phyloP scores from a whole-genome alignment of 1,140 invertebrate genomes.

The Oedothorax gibbosus region DNA sequence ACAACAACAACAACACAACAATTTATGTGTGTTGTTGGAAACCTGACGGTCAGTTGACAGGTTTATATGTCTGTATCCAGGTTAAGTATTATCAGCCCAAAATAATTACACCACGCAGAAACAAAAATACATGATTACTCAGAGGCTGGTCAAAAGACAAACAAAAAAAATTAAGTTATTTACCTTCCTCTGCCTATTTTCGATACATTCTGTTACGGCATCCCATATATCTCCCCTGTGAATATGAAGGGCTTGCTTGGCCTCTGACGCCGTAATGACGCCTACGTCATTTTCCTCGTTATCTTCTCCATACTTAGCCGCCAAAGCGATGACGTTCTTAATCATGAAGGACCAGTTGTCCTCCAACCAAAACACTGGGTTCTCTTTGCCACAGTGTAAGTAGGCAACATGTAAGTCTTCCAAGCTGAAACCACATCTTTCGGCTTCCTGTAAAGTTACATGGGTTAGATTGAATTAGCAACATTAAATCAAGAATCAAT shows the following conservation, averaged over 20 bases:
- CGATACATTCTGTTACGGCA: slow-evolving; percentile 87
- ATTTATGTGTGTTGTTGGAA: too few species aligned
- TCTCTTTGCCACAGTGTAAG: slow-evolving; percentile 64
- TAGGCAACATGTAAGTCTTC: slow-evolving; percentile 87
- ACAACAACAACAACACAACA: too few species aligned
- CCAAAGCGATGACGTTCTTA: slow-evolving; percentile 87
- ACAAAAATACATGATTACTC: neutral
- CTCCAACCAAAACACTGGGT: slow-evolving; percentile 82
- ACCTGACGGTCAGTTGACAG: too few species aligned
- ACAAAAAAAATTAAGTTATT: neutral
- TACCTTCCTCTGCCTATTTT: slow-evolving; percentile 66
- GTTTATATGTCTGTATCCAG: too few species aligned
- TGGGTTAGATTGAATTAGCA: too few species aligned
- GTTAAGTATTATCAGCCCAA: too few species aligned
- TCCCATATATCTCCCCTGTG: slow-evolving; percentile 89
- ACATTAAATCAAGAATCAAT: too few species aligned
- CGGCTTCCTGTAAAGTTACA: slow-evolving; percentile 76
- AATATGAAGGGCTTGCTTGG: slow-evolving; percentile 80
- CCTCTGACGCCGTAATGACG: slow-evolving; percentile 76
- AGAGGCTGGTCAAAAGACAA: neutral
- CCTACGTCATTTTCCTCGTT: slow-evolving; percentile 66
- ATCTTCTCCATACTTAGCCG: slow-evolving; percentile 75
- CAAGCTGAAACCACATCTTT: slow-evolving; percentile 82
- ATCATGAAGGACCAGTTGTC: slow-evolving; percentile 88
- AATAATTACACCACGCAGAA: neutral